phyloP scores from a whole-genome alignment of 1,140 invertebrate genomes.

The Achroia grisella region DNA sequence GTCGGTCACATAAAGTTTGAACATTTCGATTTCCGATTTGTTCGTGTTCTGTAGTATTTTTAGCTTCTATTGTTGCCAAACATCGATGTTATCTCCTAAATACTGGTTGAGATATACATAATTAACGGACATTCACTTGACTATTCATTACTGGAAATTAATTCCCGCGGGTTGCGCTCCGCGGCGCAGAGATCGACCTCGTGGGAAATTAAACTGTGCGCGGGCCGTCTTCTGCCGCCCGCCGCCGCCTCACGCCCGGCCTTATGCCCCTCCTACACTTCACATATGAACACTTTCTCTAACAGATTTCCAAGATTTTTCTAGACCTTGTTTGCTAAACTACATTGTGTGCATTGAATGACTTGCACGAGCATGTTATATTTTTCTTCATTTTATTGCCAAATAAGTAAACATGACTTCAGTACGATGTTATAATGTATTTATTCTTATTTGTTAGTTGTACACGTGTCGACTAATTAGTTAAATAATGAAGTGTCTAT shows the following conservation, averaged over 20 bases:
- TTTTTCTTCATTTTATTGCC: too few species aligned
- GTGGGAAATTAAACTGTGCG: conserved; percentile 72
- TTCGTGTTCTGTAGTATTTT: background rate
- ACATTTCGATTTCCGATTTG: background rate
- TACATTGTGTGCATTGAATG: background rate
- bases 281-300: conserved; percentile 68
- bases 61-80: conserved; percentile 8
- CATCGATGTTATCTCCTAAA: conserved; percentile 20
- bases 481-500: conserved; percentile 52
- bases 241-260: conserved; percentile 25
- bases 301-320: conserved; percentile 61
- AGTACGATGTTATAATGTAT: too few species aligned
- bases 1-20: background rate
- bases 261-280: conserved; percentile 33
- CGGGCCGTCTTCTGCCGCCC: conserved; percentile 61
- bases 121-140: conserved; percentile 70
- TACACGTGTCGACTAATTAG: conserved; percentile 17
- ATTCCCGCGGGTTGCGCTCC: conserved; percentile 68
- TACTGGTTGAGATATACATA: conserved; percentile 59
- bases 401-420: too few species aligned
- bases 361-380: too few species aligned
- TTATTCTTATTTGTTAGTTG: conserved; percentile 15
- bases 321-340: conserved; percentile 26
- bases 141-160: conserved; percentile 74
- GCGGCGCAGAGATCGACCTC: conserved; percentile 71